Conservation (phyloP, 2,797 vertebrate species). For the Rhabdophis nuchalis region DNA sequence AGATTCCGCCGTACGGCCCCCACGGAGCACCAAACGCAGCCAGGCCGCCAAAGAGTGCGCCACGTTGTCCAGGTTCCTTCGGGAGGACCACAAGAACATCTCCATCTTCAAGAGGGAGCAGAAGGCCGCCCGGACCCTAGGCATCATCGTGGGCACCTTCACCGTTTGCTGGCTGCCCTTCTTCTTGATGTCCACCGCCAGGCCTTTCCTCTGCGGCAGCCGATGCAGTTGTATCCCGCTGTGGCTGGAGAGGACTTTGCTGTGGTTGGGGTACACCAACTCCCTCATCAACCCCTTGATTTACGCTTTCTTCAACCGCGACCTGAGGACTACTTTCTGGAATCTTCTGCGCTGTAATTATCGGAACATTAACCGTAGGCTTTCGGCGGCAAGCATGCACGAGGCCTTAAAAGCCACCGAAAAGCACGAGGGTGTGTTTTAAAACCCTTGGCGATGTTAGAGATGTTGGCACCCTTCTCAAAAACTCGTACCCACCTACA, state of each 20-base stretch:
- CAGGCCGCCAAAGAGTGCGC: constrained; percentile 66
- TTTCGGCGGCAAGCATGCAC: constrained; percentile 73
- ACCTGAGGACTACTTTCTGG: constrained; percentile 82
- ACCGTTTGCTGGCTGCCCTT: constrained; percentile 73
- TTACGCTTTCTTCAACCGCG: constrained; percentile 87
- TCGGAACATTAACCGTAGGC: constrained; percentile 73
- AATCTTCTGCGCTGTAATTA: constrained; percentile 72
- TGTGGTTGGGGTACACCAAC: constrained; percentile 90
- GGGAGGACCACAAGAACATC: constrained; percentile 70
- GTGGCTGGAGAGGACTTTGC: constrained; percentile 73
- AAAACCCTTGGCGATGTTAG: not conserved
- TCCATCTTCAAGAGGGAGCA: constrained; percentile 76
- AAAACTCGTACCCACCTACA: too few species aligned
- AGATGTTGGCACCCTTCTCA: not conserved
- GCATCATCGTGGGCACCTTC: constrained; percentile 71
- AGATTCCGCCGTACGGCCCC: constrained; percentile 47
- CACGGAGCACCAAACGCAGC: constrained; percentile 56
- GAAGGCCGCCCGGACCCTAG: constrained; percentile 72
- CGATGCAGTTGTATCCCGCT: constrained; percentile 70
- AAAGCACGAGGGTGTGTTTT: constrained; percentile 68
- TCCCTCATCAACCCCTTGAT: constrained; percentile 88
- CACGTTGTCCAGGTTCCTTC: constrained; percentile 69
- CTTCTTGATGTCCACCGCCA: constrained; percentile 70
- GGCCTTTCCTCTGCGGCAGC: constrained; percentile 71
- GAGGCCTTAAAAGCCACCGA: constrained; percentile 74